These are phyloP conservation scores for Crematogaster levior DNA, from an alignment of 2,888 invertebrate genomes.

Conservation along the genomic window DNA sequence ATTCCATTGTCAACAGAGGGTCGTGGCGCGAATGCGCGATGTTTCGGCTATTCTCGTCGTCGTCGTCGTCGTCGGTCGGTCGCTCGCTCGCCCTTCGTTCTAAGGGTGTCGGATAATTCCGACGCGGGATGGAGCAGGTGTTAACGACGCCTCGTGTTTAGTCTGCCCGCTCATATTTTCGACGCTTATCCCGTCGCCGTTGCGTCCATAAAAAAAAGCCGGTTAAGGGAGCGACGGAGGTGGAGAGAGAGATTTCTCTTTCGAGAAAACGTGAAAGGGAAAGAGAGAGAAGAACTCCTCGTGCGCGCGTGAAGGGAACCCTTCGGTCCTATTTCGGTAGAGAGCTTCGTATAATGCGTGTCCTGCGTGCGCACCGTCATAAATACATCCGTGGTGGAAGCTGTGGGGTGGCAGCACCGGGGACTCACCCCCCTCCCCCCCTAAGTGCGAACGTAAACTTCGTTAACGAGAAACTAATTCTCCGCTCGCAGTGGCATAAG, in stretches of 20 bases:
- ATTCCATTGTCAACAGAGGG: conserved; percentile 64
- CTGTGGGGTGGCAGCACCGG: conserved; percentile 26
- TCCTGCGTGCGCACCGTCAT: conserved; percentile 73
- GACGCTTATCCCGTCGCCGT: conserved; percentile 70
- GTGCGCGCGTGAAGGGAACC: conserved; percentile 27
- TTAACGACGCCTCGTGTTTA: conserved; percentile 78
- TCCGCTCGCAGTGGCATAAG: conserved; percentile 70
- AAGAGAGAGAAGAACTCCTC: conserved; percentile 21
- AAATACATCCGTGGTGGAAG: conserved; percentile 72
- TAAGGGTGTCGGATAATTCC: conserved; percentile 73
- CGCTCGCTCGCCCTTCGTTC: conserved; percentile 25
- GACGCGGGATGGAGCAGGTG: conserved; percentile 80
- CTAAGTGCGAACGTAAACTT: conserved; percentile 76
- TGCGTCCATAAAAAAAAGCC: conserved; percentile 55
- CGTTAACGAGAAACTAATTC: conserved; percentile 83
- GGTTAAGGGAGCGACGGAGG: conserved; percentile 7
- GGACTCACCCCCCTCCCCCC: conserved; percentile 9
- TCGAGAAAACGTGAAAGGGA: too few relatives aligned
- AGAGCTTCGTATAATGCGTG: conserved; percentile 66
- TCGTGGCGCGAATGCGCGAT: conserved; percentile 35
- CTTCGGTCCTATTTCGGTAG: conserved; percentile 54
- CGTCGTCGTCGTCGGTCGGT: conserved; percentile 35
- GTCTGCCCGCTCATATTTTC: conserved; percentile 71
- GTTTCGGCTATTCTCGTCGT: conserved; percentile 38
- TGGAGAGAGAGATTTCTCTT: background rate